Percentiles rank a stretch among this genome's conserved stretches.
Conservation (phyloP, 2,888 invertebrate genomes). For the Drosophila subquinaria region DNA sequence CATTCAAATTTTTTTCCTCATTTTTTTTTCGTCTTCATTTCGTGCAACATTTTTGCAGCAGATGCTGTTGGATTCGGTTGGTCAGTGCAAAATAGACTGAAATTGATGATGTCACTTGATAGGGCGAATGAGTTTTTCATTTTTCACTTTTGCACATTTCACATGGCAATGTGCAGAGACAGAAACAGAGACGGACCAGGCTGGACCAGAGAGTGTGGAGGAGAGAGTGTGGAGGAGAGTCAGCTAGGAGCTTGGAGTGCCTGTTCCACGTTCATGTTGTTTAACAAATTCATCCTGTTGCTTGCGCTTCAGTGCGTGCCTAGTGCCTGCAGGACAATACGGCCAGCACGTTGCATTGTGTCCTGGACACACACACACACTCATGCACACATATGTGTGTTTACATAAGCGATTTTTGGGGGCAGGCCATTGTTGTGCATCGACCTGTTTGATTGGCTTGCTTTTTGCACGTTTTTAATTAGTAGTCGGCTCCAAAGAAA, state of each 20-base stretch:
- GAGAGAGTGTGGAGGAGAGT: not conserved
- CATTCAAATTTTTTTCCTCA: conserved; percentile 1
- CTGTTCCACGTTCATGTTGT: conserved; percentile 60
- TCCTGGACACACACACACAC: conserved; percentile 21
- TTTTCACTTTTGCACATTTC: conserved; percentile 70
- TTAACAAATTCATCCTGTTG: conserved; percentile 80
- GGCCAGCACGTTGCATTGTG: conserved; percentile 60
- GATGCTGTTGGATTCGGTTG: conserved; percentile 40
- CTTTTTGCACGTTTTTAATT: conserved; percentile 80
- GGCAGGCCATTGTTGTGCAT: conserved; percentile 74
- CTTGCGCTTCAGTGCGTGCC: conserved; percentile 74
- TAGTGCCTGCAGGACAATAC: conserved; percentile 44
- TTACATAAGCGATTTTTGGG: conserved; percentile 49
- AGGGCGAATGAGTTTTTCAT: conserved; percentile 81
- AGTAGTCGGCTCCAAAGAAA: conserved; percentile 41
- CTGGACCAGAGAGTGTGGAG: not conserved
- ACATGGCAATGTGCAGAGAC: not conserved
- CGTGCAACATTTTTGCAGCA: conserved; percentile 8
- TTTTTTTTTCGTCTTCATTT: not conserved
- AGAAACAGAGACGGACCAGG: conserved; percentile 4
- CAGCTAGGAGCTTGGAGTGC: conserved; percentile 11
- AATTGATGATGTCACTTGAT: conserved; percentile 84
- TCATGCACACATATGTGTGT: conserved; percentile 5
- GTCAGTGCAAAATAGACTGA: conserved; percentile 78
- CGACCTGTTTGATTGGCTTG: conserved; percentile 79